Conservation (phyloP, 2,888 invertebrate genomes). For the Myopa tessellatipennis region DNA sequence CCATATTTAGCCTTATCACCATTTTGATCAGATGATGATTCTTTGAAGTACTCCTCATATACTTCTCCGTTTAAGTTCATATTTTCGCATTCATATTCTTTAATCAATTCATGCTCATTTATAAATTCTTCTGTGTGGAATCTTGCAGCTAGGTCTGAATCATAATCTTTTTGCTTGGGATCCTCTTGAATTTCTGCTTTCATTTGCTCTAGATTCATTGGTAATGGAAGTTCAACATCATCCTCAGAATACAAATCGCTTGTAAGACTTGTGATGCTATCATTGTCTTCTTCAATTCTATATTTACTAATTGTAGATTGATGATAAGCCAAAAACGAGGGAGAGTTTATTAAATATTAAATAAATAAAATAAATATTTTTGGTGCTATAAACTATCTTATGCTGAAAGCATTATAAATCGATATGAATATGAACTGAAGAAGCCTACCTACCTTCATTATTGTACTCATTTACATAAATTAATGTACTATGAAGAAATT, state of each 20-base stretch:
- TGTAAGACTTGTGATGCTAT: conserved; percentile 41
- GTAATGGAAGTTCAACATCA: conserved; percentile 34
- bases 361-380: not conserved
- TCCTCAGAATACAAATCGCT: conserved; percentile 42
- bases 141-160: not conserved
- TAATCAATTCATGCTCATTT: not conserved
- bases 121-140: not conserved
- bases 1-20: not conserved
- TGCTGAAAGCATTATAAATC: no score
- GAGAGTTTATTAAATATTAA: conserved; percentile 3
- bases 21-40: not conserved
- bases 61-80: not conserved
- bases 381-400: not conserved
- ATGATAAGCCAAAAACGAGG: not conserved
- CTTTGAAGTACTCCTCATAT: not conserved
- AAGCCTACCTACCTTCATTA: no score
- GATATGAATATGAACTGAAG: no score
- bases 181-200: conserved; percentile 1
- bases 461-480: no score
- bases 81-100: conserved; percentile 5
- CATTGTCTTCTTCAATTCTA: conserved; percentile 24
- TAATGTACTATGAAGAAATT: not conserved
- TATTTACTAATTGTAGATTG: not conserved
- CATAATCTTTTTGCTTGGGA: not conserved
- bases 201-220: conserved; percentile 44